Percentiles rank a stretch among this genome's conserved stretches.
These are phyloP conservation scores for Ridgeia piscesae DNA, from an alignment of 1,140 invertebrate species.

Conservation along the genomic window DNA sequence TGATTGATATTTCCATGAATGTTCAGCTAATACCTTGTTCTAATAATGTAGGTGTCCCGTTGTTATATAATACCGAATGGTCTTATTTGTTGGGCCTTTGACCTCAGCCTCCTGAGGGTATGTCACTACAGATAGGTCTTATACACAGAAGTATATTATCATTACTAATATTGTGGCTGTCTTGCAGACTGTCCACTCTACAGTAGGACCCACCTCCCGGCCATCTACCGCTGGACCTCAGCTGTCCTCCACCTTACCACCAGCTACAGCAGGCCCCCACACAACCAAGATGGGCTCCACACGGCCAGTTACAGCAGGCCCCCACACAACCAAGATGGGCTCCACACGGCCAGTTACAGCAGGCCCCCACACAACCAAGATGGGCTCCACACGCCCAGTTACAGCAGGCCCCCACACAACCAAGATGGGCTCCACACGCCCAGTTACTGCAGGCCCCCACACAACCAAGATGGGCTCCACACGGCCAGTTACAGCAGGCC, in stretches of 20 bases:
- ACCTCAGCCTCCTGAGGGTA: neutral
- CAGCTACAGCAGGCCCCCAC: neutral
- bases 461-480: neutral
- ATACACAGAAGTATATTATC: neutral
- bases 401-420: no score
- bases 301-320: neutral
- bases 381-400: no score
- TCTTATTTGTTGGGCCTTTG: neutral
- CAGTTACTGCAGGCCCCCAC: neutral
- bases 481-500: neutral
- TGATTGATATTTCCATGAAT: no score
- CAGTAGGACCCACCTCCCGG: neutral
- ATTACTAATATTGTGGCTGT: neutral
- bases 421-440: neutral
- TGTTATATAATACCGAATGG: no score
- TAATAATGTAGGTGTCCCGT: no score
- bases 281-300: neutral
- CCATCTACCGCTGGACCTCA: neutral
- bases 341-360: no score
- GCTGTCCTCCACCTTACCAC: neutral
- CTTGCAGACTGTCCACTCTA: neutral
- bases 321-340: no score
- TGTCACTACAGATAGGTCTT: neutral
- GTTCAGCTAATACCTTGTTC: no score
- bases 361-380: no score